Conservation (phyloP, 2,888 invertebrate species). For the Dryobota labecula region DNA sequence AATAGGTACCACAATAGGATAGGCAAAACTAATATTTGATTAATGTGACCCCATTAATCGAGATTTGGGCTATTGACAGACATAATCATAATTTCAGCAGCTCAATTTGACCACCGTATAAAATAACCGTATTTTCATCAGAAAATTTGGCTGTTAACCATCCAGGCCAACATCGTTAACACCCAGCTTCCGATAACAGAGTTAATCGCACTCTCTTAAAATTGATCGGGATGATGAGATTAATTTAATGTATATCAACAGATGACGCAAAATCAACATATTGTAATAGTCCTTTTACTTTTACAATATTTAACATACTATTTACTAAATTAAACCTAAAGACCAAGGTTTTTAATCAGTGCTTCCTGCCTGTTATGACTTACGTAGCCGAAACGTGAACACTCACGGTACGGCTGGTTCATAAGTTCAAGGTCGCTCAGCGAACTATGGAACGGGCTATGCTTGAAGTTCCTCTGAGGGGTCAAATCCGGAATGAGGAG, state of each 20-base stretch:
- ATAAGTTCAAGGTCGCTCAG: too few relatives aligned
- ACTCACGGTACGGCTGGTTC: too few relatives aligned
- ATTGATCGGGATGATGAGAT: neutral
- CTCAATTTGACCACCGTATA: neutral
- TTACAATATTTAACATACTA: too few relatives aligned
- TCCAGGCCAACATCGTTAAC: constrained; percentile 2
- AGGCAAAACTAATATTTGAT: neutral
- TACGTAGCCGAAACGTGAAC: too few relatives aligned
- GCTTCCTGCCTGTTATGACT: too few relatives aligned
- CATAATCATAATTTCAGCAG: neutral
- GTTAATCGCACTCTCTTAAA: constrained; percentile 5
- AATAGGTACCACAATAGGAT: neutral
- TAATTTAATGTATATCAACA: neutral
- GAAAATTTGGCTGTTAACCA: neutral
- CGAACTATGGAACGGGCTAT: too few relatives aligned
- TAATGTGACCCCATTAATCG: neutral
- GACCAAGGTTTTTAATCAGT: too few relatives aligned
- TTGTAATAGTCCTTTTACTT: too few relatives aligned
- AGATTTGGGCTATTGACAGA: neutral
- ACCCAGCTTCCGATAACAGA: neutral
- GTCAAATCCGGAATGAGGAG: too few relatives aligned
- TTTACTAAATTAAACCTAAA: too few relatives aligned
- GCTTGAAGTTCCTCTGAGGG: too few relatives aligned
- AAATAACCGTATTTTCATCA: constrained; percentile 3
- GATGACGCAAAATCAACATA: neutral